A percentile compares a stretch with the other conserved stretches of the same genome.
Evolutionary conservation across 2,113 vertebrate species (phyloP).

Genomic region (Neotoma lepida): DNA sequence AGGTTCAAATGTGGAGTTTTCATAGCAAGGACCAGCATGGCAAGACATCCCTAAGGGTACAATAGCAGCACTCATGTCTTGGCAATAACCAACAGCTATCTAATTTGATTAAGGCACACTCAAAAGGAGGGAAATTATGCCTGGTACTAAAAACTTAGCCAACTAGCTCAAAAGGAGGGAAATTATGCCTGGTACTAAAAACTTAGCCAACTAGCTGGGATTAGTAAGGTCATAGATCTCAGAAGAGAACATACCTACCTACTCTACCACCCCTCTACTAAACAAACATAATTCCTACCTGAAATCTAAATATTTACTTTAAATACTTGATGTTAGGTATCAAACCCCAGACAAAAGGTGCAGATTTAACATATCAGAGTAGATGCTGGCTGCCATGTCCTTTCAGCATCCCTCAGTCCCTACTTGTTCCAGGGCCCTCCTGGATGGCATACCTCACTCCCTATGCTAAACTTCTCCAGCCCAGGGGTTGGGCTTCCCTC

Average conservation of each 20-base stretch:
- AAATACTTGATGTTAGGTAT: background rate
- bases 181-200: background rate
- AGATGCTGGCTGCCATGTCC: background rate
- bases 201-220: background rate
- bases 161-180: background rate
- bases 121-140: background rate
- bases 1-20: background rate
- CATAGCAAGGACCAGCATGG: background rate
- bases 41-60: background rate
- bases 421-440: background rate
- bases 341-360: background rate
- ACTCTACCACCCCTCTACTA: background rate
- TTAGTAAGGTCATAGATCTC: background rate
- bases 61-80: background rate
- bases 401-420: background rate
- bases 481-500: background rate
- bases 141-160: background rate
- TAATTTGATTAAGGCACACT: background rate
- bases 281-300: background rate
- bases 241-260: background rate
- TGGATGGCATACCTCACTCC: background rate
- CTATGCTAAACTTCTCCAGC: background rate
- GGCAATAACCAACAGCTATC: background rate
- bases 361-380: background rate
- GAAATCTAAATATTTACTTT: background rate